phyloP scores from a whole-genome alignment of 2,888 invertebrate species.

The Apotomis turbidana region DNA sequence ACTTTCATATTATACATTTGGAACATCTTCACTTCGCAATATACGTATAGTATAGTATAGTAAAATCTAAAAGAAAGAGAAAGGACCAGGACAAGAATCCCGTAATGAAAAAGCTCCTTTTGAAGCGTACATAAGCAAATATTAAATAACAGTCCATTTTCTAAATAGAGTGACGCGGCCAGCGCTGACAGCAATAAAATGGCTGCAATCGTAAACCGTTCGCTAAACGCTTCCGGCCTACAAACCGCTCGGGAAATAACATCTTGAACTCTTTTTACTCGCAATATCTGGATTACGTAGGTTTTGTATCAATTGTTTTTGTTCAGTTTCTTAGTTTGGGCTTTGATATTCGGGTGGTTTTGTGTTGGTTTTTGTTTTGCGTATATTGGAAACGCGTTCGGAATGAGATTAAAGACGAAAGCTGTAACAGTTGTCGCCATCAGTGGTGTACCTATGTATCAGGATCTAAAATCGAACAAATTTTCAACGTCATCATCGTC shows the following conservation, averaged over 20 bases:
- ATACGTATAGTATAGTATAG: no score
- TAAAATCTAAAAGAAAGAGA: no score
- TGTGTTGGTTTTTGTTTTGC: background rate
- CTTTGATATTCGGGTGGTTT: background rate
- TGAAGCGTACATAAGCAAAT: background rate
- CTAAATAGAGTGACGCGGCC: background rate
- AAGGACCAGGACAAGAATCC: background rate
- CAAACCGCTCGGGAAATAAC: conserved; percentile 29
- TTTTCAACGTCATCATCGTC: no score
- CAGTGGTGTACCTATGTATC: no score
- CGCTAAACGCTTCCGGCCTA: conserved; percentile 21
- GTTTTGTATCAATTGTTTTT: conserved; percentile 4
- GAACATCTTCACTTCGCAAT: no score
- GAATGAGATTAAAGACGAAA: background rate
- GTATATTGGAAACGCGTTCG: background rate
- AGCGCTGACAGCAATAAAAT: background rate
- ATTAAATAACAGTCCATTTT: background rate
- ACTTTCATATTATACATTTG: no score
- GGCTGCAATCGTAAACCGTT: background rate
- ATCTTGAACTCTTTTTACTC: conserved; percentile 21
- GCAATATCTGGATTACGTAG: conserved; percentile 12
- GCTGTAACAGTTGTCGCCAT: background rate
- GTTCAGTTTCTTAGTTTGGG: background rate
- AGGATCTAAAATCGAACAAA: no score
- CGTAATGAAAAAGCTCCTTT: background rate